Evolutionary conservation across 1,140 invertebrate species (phyloP).

Genomic region (Sesamia nonagrioides): DNA sequence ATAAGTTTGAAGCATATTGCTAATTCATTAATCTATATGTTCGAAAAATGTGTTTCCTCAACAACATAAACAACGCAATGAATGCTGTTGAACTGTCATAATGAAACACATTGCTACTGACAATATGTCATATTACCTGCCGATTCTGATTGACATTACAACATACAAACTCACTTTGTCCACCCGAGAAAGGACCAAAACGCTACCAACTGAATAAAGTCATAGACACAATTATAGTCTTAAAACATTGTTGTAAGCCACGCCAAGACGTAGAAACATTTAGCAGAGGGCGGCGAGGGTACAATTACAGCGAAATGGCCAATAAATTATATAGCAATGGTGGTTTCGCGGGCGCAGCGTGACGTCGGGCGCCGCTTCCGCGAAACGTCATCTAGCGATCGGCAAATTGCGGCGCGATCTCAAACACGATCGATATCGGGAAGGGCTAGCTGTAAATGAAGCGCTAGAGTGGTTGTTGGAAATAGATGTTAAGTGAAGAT

Average conservation of each 20-base stretch:
- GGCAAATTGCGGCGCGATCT: constrained; percentile 74
- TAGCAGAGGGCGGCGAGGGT: constrained; percentile 71
- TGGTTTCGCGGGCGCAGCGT: constrained; percentile 72
- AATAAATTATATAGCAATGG: constrained; percentile 78
- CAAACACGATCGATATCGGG: constrained; percentile 72
- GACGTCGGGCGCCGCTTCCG: constrained; percentile 71
- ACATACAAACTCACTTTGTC: background rate
- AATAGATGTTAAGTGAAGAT: background rate
- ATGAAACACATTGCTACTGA: no score
- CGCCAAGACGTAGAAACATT: constrained; percentile 71
- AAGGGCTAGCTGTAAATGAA: constrained; percentile 39
- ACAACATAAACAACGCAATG: no score
- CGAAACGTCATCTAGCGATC: constrained; percentile 75
- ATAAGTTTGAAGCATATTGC: no score
- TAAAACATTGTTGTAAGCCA: constrained; percentile 57
- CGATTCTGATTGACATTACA: background rate
- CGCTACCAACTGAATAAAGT: background rate
- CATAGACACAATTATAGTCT: constrained; percentile 18
- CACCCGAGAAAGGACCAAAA: background rate
- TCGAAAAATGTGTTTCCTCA: no score
- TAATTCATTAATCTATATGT: no score
- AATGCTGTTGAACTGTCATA: no score
- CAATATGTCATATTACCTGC: no score
- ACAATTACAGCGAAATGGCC: constrained; percentile 81
- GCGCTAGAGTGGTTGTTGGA: background rate